phyloP scores from a whole-genome alignment of 2,888 invertebrate genomes.

The Chelonus formosanus region DNA sequence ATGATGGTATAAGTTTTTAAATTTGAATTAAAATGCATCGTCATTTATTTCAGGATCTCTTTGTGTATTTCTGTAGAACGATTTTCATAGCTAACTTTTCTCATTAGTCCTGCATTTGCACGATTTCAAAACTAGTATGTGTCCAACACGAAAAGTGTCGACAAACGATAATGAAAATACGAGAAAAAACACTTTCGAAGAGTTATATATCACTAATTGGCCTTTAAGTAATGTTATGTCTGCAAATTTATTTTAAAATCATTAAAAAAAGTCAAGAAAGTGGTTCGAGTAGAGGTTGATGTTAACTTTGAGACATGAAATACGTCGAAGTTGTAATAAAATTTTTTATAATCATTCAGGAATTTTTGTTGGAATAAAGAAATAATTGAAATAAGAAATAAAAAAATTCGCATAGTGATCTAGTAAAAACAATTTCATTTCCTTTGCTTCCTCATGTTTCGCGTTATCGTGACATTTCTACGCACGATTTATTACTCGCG shows the following conservation, averaged over 20 bases:
- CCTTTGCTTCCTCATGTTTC: background rate
- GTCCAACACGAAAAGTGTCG: background rate
- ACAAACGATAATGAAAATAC: constrained; percentile 5
- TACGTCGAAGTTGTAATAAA: too few relatives aligned
- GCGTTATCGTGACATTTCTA: constrained; percentile 30
- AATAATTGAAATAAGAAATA: constrained; percentile 11
- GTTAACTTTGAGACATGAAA: too few relatives aligned
- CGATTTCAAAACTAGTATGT: too few relatives aligned
- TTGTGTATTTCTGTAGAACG: background rate
- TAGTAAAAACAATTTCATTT: constrained; percentile 18
- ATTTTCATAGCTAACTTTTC: constrained; percentile 8
- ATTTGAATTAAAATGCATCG: background rate
- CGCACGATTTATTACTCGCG: constrained; percentile 29
- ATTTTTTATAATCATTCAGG: too few relatives aligned
- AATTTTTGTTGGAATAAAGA: too few relatives aligned
- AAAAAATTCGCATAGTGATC: constrained; percentile 12
- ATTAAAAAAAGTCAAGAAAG: too few relatives aligned
- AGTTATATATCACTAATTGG: too few relatives aligned
- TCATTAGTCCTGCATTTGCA: background rate
- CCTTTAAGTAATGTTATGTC: too few relatives aligned
- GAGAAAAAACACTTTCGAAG: background rate
- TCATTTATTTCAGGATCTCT: constrained; percentile 4
- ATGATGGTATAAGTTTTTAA: too few relatives aligned
- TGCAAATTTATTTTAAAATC: too few relatives aligned
- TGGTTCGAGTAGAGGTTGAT: too few relatives aligned